Base-by-base conservation (phyloP, 2,888 invertebrate species). In the Standfussiana lucernea region DNA sequence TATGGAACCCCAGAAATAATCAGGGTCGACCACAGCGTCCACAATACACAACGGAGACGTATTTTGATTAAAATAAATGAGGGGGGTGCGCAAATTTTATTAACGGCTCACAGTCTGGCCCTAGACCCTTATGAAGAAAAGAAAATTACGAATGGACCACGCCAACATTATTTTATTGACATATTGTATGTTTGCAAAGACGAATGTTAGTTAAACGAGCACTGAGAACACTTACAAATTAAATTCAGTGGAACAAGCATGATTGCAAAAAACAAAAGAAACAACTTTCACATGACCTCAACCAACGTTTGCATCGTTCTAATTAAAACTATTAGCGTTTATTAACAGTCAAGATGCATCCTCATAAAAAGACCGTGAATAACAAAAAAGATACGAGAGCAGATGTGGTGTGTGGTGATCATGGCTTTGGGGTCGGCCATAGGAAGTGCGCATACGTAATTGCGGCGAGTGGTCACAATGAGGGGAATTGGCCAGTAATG, bases 401-500 rank as follows among this genome's bases (percentile, higher is more conserved):
- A 95, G 95, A 95, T 95, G 95, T 82, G n/a, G 64, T n/a, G 64
- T 62, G 50, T 91, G 91, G 85, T 89, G 90, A 89, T 90, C 90
- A 90, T 89, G 89, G 89, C 86, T 89, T 85, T 91, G 91, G 95
- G 94, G 94, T 94, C 94, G 89, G 89, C 88, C 90, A 94, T 95
- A 95, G 96, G 96, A 96, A 95, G 95, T 95, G 90, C 93, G 93
- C 94, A 94, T 94, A 94, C 93, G 95, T 96, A 95, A 96, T 96
- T 96, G 95, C 91, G 93, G 93, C 93, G 92, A 95, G 93, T 95
- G 95, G 94, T 93, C 95, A 96, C 96, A 96, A 96, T 95, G 95
- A 95, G 95, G 96, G 95, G 96, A 96, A 96, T 95, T 95, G 95
- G 95, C 94, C 94, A 94, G 94, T 94, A 96, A 95, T 95, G 94